phyloP scores from a whole-genome alignment of 2,797 vertebrate species.

The Vultur gryphus region DNA sequence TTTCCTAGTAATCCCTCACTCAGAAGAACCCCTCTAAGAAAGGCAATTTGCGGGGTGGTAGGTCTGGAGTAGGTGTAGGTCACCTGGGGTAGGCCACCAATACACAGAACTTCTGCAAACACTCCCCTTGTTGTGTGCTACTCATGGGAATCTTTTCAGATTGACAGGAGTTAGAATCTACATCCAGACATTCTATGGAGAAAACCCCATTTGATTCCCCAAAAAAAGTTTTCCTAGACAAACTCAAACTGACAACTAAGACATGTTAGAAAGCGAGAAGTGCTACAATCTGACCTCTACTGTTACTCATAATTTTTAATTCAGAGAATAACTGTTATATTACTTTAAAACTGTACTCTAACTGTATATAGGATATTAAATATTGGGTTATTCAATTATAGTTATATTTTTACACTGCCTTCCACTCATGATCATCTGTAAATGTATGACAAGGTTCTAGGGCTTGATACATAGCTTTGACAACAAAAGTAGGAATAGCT shows the following conservation, averaged over 20 bases:
- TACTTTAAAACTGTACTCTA: background rate
- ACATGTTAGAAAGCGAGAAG: background rate
- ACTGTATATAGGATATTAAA: background rate
- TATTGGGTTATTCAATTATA: background rate
- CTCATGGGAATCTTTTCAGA: accelerated
- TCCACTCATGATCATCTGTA: background rate
- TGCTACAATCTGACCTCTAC: background rate
- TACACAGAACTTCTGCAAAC: background rate
- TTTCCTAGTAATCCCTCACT: background rate
- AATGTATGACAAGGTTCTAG: background rate
- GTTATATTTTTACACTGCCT: background rate
- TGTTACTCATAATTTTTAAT: background rate
- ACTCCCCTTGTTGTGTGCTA: accelerated
- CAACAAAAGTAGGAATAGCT: background rate
- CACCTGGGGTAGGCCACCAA: background rate
- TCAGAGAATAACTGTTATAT: background rate
- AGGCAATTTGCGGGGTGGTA: accelerated
- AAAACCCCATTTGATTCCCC: background rate
- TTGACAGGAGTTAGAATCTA: background rate
- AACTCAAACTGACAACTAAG: background rate
- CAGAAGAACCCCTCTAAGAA: background rate
- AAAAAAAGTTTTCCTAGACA: background rate
- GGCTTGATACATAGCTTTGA: background rate
- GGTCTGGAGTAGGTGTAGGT: background rate
- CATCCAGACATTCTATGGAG: background rate